Conservation (phyloP, 2,797 vertebrate genomes). For the Melanotaenia pygmaea region DNA sequence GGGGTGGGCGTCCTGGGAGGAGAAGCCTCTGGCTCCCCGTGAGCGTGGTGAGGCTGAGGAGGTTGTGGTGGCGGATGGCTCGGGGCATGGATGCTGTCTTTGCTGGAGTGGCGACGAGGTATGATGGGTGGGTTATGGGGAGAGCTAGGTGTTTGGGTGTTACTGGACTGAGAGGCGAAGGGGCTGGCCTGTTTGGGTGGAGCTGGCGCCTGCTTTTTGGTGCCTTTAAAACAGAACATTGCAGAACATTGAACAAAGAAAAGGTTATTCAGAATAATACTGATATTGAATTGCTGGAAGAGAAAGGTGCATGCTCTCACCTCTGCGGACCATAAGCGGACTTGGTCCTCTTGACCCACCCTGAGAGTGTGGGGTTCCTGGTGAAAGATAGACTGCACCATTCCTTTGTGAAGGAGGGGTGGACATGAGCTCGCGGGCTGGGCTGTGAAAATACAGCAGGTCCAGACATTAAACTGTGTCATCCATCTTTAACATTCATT, state of each 20-base stretch:
- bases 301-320: conserved; percentile 71
- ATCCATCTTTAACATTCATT: not conserved
- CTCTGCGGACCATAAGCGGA: conserved; percentile 90
- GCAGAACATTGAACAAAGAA: not conserved
- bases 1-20: conserved; percentile 90
- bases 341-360: conserved; percentile 86
- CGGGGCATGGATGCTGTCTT: conserved; percentile 89
- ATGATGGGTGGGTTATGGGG: conserved; percentile 70
- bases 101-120: conserved; percentile 85
- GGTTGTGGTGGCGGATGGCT: conserved; percentile 93
- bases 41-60: conserved; percentile 76
- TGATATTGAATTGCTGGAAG: not conserved
- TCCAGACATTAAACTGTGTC: conserved; percentile 40
- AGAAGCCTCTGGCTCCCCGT: conserved; percentile 78
- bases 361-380: conserved; percentile 74
- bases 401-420: conserved; percentile 87
- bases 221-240: conserved; percentile 77
- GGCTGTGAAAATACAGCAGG: conserved; percentile 67
- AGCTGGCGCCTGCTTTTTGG: conserved; percentile 93
- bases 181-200: conserved; percentile 79
- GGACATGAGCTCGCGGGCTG: conserved; percentile 79
- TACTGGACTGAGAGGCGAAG: conserved; percentile 71
- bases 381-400: conserved; percentile 79
- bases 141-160: conserved; percentile 44
- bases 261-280: not conserved